Evolutionary conservation across 2,888 invertebrate species (phyloP).

Genomic region (Campaea margaritaria): DNA sequence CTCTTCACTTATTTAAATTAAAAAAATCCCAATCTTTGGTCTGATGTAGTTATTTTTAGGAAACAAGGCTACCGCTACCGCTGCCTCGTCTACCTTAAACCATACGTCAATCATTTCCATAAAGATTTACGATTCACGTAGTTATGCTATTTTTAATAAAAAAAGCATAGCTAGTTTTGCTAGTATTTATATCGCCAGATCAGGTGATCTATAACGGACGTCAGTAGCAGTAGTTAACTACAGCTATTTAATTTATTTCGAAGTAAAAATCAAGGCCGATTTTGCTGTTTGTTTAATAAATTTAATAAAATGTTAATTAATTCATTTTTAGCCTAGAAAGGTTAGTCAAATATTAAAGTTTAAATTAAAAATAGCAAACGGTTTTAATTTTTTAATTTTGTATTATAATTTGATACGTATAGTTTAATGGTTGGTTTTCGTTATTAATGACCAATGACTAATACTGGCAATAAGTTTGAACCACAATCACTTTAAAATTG

Average conservation of each 20-base stretch:
- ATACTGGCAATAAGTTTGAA: no score
- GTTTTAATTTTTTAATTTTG: no score
- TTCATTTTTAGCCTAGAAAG: background rate
- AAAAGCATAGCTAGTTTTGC: no score
- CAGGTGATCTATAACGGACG: conserved; percentile 18
- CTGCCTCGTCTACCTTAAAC: conserved; percentile 12
- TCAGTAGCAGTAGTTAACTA: conserved; percentile 15
- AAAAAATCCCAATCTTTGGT: no score
- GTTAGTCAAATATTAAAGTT: no score
- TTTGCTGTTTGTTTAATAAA: conserved; percentile 8
- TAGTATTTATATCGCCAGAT: conserved; percentile 19
- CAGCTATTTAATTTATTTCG: conserved; percentile 6
- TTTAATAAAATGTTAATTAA: background rate
- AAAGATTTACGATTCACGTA: conserved; percentile 29
- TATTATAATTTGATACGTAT: no score
- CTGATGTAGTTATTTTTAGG: no score
- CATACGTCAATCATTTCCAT: conserved; percentile 23
- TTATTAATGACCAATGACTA: no score
- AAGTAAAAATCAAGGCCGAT: conserved; percentile 9
- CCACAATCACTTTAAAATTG: no score
- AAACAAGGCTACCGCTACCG: background rate
- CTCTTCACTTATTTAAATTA: no score
- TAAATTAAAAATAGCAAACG: no score
- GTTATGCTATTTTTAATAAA: conserved; percentile 23
- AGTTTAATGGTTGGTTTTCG: no score